Conservation (phyloP, 2,797 vertebrate species). For the Cuculus canorus region DNA sequence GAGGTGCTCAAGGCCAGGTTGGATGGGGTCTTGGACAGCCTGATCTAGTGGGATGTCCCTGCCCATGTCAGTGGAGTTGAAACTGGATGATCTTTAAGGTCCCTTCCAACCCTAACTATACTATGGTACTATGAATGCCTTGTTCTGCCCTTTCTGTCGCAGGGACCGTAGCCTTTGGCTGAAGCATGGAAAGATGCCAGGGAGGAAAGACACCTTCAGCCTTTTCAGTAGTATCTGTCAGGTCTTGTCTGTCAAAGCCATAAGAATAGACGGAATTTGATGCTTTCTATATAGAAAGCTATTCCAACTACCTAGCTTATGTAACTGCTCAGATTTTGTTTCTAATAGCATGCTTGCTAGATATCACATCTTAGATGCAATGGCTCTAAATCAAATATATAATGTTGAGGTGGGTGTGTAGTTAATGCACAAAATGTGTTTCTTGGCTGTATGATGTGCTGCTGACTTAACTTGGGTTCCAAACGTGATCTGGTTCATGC, state of each 20-base stretch:
- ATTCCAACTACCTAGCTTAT: not conserved
- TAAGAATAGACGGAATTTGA: not conserved
- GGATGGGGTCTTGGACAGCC: no score
- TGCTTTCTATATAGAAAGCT: not conserved
- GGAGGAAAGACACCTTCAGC: not conserved
- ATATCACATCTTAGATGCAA: not conserved
- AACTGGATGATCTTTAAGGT: no score
- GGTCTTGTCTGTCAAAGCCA: not conserved
- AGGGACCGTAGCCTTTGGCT: not conserved
- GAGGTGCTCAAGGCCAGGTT: no score
- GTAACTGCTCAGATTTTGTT: not conserved
- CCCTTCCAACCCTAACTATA: no score
- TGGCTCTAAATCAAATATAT: not conserved
- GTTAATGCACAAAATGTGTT: not conserved
- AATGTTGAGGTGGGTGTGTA: not conserved
- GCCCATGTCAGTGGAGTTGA: no score
- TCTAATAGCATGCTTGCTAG: not conserved
- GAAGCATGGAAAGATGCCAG: not conserved
- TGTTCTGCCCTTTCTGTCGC: not conserved
- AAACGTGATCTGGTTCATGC: not conserved
- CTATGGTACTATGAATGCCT: no score
- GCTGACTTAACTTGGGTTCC: not conserved
- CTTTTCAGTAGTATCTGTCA: not conserved
- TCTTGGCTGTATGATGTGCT: not conserved
- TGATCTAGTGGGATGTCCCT: no score